These are phyloP conservation scores for Pelodytes ibericus DNA, from an alignment of 2,797 vertebrate species.

Conservation along the genomic window DNA sequence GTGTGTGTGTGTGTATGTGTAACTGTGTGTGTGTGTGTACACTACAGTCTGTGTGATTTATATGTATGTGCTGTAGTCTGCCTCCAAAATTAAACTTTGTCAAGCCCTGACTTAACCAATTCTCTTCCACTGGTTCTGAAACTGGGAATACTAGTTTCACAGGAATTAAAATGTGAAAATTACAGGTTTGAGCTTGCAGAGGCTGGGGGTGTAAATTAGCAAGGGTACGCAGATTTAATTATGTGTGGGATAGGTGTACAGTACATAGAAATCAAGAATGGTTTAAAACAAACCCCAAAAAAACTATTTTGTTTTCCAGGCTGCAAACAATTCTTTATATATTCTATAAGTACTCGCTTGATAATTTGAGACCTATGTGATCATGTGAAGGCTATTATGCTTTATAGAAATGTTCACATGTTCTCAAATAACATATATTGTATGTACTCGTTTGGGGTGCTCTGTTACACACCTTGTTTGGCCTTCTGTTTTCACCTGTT, in stretches of 20 bases:
- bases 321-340: neutral
- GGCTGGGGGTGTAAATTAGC: neutral
- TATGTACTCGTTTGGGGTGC: neutral
- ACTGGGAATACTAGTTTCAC: slow-evolving; percentile 25
- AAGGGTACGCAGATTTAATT: neutral
- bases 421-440: neutral
- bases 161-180: neutral
- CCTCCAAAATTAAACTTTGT: no score
- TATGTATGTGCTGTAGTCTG: no score
- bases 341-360: neutral
- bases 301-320: neutral
- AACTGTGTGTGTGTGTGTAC: no score
- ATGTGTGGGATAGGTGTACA: neutral
- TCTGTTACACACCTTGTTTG: no score
- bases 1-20: no score
- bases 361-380: neutral
- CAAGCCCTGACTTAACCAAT: slow-evolving; percentile 20
- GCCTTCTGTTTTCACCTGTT: no score
- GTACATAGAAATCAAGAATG: neutral
- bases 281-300: neutral
- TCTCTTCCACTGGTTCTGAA: neutral
- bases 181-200: slow-evolving; percentile 13
- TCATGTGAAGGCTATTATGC: neutral
- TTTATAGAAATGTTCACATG: neutral
- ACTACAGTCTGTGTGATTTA: no score